A percentile compares a stretch with the other conserved stretches of the same genome.
phyloP scores from a whole-genome alignment of 2,888 invertebrate species.

The Oscheius sp. region DNA sequence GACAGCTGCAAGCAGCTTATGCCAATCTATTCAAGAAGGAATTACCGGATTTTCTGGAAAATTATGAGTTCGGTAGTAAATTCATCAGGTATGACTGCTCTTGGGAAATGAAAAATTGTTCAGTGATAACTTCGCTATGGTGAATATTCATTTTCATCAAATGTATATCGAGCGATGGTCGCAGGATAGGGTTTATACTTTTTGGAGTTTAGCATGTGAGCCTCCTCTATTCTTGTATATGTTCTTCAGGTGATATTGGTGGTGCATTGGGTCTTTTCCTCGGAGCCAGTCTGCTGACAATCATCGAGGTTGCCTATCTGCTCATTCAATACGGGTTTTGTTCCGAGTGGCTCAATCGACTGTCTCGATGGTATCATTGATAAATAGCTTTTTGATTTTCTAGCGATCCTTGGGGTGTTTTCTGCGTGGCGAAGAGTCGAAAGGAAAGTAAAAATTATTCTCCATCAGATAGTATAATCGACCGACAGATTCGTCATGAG shows the following conservation, averaged over 20 bases:
- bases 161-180: slow-evolving; percentile 69
- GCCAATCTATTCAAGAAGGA: slow-evolving; percentile 66
- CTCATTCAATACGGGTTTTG: slow-evolving; percentile 40
- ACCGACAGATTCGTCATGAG: slow-evolving; percentile 7
- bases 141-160: slow-evolving; percentile 68
- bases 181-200: slow-evolving; percentile 65
- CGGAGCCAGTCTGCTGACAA: slow-evolving; percentile 64
- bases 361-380: neutral
- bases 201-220: slow-evolving; percentile 66
- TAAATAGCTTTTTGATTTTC: neutral
- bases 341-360: neutral
- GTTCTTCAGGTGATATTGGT: slow-evolving; percentile 68
- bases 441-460: neutral
- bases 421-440: neutral
- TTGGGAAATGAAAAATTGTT: slow-evolving; percentile 16
- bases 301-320: slow-evolving; percentile 66
- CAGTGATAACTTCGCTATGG: slow-evolving; percentile 69
- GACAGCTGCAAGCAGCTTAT: slow-evolving; percentile 56
- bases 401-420: slow-evolving; percentile 9
- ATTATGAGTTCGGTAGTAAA: slow-evolving; percentile 66
- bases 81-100: slow-evolving; percentile 56
- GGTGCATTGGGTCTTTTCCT: slow-evolving; percentile 68
- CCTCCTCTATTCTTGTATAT: too few species aligned
- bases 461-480: neutral
- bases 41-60: slow-evolving; percentile 64